Evolutionary conservation across 2,888 invertebrate genomes (phyloP), one percentile per base, ranked within the genome.

Genomic region (Mantis religiosa): DNA sequence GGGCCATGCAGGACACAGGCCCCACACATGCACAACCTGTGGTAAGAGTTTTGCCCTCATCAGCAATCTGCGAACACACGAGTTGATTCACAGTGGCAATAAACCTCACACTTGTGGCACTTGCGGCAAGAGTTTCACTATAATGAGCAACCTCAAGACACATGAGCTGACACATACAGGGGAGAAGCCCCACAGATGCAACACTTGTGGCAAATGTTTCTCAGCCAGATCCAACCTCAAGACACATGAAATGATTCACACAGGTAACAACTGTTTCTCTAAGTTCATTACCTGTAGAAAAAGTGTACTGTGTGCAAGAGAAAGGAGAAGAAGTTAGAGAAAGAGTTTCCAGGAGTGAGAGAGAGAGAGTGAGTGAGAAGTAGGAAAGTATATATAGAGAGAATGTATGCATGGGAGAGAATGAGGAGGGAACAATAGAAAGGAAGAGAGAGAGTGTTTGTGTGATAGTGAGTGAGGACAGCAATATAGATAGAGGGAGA

Each of bases 61-160:
- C 81, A 91, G 91, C 27, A 91, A 91, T 88, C 90, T 92, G 84
- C 91, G 91, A 89, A 91, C 91, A 85, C 92, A 92, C 87, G 90
- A 90, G 82, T 89, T 91, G 41, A 91, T 90, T 41, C 92, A 92
- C 87, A 91, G 91, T 2, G 90, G 91, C 86, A 92, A 91, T 84
- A 90, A 91, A 86, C 89, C 87, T n/a, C 87, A 87, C n/a, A 82
- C 34, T 9, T 87, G 87, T n/a, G 54, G 28, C 3, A 82, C 34
- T 30, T 90, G 90, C 47, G 83, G 82, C n/a, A 86, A 88, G 27
- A 54, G 87, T 25, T 90, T 90, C 54, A 88, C 89, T 14, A 47
- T 84, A 2, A n/a, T 87, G 20, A 82, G 87, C 15, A 89, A 89
- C 25, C 71, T 90, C 7, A 84, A 90, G 85, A 84, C 84, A 83